Evolutionary conservation across 1,140 invertebrate genomes (phyloP).

Genomic region (Luehdorfia chinensis): DNA sequence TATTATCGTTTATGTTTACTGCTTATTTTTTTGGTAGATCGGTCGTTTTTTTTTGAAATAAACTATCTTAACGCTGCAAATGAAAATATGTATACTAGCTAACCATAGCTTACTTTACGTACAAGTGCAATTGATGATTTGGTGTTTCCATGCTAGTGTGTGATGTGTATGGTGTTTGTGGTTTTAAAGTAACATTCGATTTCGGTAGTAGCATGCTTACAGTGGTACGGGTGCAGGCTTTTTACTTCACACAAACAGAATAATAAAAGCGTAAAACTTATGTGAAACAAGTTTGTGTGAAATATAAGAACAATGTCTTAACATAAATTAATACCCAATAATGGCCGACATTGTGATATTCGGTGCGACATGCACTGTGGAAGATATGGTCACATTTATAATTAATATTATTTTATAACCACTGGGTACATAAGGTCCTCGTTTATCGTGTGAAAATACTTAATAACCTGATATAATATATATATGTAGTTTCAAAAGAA

Average conservation of each 20-base stretch:
- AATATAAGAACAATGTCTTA: slow-evolving; percentile 32
- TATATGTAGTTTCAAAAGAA: too few relatives aligned
- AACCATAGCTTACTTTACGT: too few relatives aligned
- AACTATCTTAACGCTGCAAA: too few relatives aligned
- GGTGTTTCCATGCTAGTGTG: too few relatives aligned
- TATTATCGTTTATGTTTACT: too few relatives aligned
- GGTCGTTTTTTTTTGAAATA: too few relatives aligned
- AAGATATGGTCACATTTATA: slow-evolving; percentile 45
- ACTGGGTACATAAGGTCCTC: slow-evolving; percentile 8
- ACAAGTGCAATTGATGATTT: too few relatives aligned
- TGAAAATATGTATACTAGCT: too few relatives aligned
- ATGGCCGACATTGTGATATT: slow-evolving; percentile 59
- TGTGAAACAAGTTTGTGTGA: slow-evolving; percentile 39
- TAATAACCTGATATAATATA: background rate
- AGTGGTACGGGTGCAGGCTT: slow-evolving; percentile 71
- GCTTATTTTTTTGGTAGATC: too few relatives aligned
- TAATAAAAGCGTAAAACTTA: slow-evolving; percentile 18
- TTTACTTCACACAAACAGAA: slow-evolving; percentile 47
- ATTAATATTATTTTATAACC: slow-evolving; percentile 18
- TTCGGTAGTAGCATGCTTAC: slow-evolving; percentile 68
- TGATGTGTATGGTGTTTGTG: too few relatives aligned
- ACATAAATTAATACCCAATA: slow-evolving; percentile 53
- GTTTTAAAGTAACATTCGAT: too few relatives aligned
- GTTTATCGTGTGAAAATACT: slow-evolving; percentile 9
- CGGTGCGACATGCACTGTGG: slow-evolving; percentile 73